A percentile compares a stretch with the other conserved stretches of the same genome.
Evolutionary conservation across 1,140 invertebrate species (phyloP).

Genomic region (Eumaeus atala): DNA sequence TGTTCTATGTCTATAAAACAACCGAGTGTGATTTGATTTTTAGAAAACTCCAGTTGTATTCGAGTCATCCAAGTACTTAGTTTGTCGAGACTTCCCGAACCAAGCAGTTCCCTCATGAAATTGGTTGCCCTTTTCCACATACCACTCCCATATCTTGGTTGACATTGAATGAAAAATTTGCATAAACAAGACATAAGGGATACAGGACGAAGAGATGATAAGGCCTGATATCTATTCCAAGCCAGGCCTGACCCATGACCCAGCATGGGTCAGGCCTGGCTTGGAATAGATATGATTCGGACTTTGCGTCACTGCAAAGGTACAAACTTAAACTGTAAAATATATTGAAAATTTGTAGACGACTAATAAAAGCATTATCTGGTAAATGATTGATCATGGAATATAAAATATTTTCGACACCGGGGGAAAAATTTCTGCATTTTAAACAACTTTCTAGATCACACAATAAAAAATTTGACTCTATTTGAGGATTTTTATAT

Average conservation of each 20-base stretch:
- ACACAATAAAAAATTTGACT: constrained; percentile 7
- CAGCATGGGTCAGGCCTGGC: too few species aligned
- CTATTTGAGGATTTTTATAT: constrained; percentile 5
- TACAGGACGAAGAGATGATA: too few species aligned
- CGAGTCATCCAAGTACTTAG: neutral
- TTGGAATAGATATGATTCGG: neutral
- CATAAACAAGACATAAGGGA: neutral
- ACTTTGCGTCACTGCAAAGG: constrained; percentile 43
- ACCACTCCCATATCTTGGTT: neutral
- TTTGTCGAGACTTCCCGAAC: neutral
- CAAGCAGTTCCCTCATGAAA: neutral
- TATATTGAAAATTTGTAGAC: constrained; percentile 22
- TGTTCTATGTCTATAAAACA: neutral
- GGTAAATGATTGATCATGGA: constrained; percentile 26
- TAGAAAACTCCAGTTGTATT: neutral
- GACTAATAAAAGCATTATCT: constrained; percentile 16
- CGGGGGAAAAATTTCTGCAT: constrained; percentile 21
- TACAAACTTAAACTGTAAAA: constrained; percentile 13
- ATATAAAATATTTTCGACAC: constrained; percentile 22
- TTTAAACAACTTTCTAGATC: constrained; percentile 24
- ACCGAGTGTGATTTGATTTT: neutral
- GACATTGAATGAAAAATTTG: neutral
- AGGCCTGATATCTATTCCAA: too few species aligned
- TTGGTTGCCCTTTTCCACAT: neutral
- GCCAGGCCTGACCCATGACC: too few species aligned